Evolutionary conservation across 2,113 vertebrate species (phyloP).

Genomic region (Nothobranchius furzeri): DNA sequence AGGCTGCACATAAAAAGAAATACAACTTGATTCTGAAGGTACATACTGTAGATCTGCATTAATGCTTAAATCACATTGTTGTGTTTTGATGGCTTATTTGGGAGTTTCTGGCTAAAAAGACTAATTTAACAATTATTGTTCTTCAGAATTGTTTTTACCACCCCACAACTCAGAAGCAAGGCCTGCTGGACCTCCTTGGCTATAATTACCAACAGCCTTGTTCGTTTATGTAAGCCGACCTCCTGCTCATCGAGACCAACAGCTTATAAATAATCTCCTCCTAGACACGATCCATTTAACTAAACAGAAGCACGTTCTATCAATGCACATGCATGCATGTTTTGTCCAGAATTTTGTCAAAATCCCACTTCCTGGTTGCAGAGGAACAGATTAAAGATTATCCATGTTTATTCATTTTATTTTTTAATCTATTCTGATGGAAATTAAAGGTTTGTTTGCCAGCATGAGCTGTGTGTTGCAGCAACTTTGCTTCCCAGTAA

Average conservation of each 20-base stretch:
- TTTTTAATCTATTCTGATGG: not conserved
- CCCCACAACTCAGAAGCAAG: not conserved
- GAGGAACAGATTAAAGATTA: too few species aligned
- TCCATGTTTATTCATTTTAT: not conserved
- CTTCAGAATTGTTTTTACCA: too few species aligned
- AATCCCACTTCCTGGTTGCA: not conserved
- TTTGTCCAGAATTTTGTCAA: not conserved
- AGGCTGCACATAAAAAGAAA: too few species aligned
- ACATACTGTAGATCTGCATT: too few species aligned
- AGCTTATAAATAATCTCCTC: constrained; percentile 60
- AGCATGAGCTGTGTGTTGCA: not conserved
- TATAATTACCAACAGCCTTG: constrained; percentile 52
- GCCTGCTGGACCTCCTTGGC: constrained; percentile 8
- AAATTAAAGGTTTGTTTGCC: not conserved
- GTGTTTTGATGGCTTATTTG: too few species aligned
- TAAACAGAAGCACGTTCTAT: constrained; percentile 18
- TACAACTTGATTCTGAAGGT: too few species aligned
- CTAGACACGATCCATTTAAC: constrained; percentile 25
- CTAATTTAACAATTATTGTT: too few species aligned
- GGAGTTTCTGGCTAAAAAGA: too few species aligned
- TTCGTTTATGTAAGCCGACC: constrained; percentile 55
- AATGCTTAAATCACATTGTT: too few species aligned
- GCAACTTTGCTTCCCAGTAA: constrained; percentile 3
- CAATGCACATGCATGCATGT: not conserved
- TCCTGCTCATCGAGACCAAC: constrained; percentile 39